Base-by-base conservation (phyloP, 2,888 invertebrate genomes). In the Cetonia aurata region DNA sequence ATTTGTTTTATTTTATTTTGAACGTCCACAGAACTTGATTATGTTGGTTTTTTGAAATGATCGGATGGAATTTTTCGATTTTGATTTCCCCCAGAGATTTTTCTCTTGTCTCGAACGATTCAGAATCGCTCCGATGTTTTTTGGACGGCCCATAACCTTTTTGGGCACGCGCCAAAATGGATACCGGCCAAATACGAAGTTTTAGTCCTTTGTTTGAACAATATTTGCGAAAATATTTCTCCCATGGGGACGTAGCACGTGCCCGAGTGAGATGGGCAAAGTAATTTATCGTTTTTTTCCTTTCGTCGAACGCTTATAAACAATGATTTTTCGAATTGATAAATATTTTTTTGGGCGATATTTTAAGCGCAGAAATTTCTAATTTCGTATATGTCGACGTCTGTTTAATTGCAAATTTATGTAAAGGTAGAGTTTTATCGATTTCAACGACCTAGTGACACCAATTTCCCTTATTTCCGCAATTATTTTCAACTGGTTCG, bases 161-260 rank as follows among this genome's bases (percentile, higher is more conserved):
- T 75, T 81, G 87, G 87, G 83, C 72, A 57, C 4, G 69, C 67
- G 84, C 87, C 87, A 87, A 86, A 31, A 82, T 88, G 88, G 88
- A 85, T 31, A 0, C 0, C 0, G 76, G 87, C 88, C 88, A 89
- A 88, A 83, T 86, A 87, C 88, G 88, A 85, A 88, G 85, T 85
- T 78, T n/a, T 37, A 75, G 72, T 76, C 79, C 80, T 81, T 80
- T 80, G 78, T 80, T 78, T 71, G 78, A 44, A 37, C 46, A 53
- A 56, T 55, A 55, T 67, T 66, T 46, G 67, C 41, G 42, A n/a
- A 37, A 48, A 60, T 46, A 31, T 31, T 60, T 44, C 46, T 19
- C 48, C 8, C 1, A n/a, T 6, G 15, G 46, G 33, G 25, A 33
- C 13, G n/a, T 31, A 25, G 15, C 25, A 60, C 31, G 19, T 13